Conservation (phyloP, 2,888 invertebrate species). For the Chrysotoxum bicinctum region DNA sequence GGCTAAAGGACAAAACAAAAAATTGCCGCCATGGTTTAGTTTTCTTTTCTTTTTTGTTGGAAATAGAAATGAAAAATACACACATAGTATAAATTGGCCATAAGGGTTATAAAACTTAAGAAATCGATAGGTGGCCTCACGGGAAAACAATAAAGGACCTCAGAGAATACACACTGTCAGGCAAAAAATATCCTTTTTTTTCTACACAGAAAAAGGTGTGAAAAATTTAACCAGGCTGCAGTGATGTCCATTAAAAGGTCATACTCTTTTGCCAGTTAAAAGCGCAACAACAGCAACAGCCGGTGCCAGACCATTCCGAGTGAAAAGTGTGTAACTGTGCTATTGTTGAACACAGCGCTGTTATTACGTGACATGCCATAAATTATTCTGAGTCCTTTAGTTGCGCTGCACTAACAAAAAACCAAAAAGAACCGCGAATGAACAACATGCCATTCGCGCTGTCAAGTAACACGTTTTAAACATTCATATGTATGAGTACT, state of each 20-base stretch:
- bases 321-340: conserved; percentile 61
- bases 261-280: conserved; percentile 48
- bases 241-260: conserved; percentile 67
- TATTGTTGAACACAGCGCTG: conserved; percentile 61
- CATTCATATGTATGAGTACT: not conserved
- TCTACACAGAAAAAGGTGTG: conserved; percentile 47
- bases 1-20: conserved; percentile 10
- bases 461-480: not conserved
- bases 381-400: conserved; percentile 56
- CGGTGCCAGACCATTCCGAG: conserved; percentile 14
- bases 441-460: conserved; percentile 40
- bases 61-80: conserved; percentile 36
- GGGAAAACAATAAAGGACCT: conserved; percentile 21
- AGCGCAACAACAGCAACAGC: conserved; percentile 43
- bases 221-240: conserved; percentile 58
- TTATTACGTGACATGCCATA: conserved; percentile 66
- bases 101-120: conserved; percentile 67
- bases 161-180: not conserved
- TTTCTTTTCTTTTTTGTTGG: conserved; percentile 13
- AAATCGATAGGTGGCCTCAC: conserved; percentile 65
- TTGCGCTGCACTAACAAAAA: conserved; percentile 20
- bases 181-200: not conserved
- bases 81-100: conserved; percentile 55
- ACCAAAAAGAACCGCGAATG: conserved; percentile 21
- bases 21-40: conserved; percentile 31